Conservation (phyloP, 2,113 vertebrate genomes). For the Caretta caretta region DNA sequence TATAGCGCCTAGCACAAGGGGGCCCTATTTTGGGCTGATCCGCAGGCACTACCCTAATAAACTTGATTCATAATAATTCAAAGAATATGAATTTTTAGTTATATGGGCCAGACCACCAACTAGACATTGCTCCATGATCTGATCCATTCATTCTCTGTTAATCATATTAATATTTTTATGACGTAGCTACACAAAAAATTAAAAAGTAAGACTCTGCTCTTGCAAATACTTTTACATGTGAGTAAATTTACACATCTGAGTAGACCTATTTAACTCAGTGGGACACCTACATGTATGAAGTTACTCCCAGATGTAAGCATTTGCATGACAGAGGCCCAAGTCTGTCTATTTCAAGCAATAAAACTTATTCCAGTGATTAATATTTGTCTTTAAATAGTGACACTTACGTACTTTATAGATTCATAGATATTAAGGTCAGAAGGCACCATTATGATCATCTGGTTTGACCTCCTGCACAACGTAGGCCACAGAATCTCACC, state of each 20-base stretch:
- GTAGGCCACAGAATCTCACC: too few relatives aligned
- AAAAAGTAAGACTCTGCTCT: neutral
- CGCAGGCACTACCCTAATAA: neutral
- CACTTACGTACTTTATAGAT: neutral
- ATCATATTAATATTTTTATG: neutral
- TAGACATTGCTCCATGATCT: neutral
- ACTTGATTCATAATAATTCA: neutral
- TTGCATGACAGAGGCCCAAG: neutral
- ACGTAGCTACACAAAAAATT: neutral
- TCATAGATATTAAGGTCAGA: too few relatives aligned
- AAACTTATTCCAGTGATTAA: neutral
- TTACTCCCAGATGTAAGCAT: neutral
- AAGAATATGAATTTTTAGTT: neutral
- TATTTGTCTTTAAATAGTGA: neutral
- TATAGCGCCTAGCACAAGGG: neutral
- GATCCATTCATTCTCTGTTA: neutral
- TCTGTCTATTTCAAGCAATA: neutral
- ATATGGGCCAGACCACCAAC: neutral
- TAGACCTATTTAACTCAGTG: neutral
- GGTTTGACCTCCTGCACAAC: too few relatives aligned
- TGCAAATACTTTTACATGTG: neutral
- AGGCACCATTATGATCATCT: too few relatives aligned
- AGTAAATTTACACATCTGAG: neutral
- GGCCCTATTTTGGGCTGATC: neutral
- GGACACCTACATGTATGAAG: neutral